These are phyloP conservation scores for Eonycteris spelaea DNA, from an alignment of 2,113 vertebrate species.

Conservation along the genomic window DNA sequence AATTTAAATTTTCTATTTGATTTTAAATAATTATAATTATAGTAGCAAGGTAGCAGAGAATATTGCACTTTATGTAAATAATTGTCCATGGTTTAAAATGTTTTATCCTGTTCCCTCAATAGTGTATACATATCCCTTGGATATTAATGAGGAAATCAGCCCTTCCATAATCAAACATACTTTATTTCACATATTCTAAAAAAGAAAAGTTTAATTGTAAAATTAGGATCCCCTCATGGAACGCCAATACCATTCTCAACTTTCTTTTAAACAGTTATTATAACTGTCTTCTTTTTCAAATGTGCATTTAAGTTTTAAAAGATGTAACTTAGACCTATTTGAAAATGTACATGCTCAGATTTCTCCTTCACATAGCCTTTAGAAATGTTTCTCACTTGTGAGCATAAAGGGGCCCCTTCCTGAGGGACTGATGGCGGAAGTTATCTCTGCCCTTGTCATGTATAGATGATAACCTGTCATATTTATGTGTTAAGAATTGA, in stretches of 20 bases:
- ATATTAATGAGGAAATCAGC: neutral
- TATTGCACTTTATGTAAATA: neutral
- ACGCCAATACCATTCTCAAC: neutral
- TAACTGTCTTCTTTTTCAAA: neutral
- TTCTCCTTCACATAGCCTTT: neutral
- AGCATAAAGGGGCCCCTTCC: neutral
- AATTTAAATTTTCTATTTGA: neutral
- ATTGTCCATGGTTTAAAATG: neutral
- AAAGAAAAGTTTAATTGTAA: neutral
- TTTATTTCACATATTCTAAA: neutral
- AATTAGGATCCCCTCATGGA: neutral
- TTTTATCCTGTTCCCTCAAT: neutral
- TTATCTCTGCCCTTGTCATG: neutral
- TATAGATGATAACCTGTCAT: neutral
- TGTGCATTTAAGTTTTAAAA: neutral
- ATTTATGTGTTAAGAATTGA: neutral
- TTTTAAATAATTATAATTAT: neutral
- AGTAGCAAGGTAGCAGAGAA: neutral
- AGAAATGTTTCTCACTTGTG: neutral
- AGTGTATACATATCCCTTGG: neutral
- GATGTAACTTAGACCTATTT: neutral
- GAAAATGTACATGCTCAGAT: neutral
- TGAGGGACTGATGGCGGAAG: neutral
- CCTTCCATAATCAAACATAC: neutral
- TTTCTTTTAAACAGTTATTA: neutral